Conservation (phyloP, 2,797 vertebrate species). For the Phalanger gymnotis region DNA sequence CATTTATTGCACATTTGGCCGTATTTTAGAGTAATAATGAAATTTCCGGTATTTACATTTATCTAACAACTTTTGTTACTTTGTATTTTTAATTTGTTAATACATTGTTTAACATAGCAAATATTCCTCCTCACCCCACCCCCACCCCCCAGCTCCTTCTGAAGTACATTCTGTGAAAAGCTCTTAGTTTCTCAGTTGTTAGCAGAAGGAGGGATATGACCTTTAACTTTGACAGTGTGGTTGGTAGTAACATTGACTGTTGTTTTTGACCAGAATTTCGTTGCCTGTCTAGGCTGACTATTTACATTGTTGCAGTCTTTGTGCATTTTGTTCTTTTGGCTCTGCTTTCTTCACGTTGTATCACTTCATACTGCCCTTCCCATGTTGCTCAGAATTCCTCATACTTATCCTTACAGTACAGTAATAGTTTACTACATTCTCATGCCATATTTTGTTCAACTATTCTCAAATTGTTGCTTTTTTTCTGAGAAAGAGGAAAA, state of each 20-base stretch:
- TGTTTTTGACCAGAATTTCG: background rate
- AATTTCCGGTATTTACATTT: conserved; percentile 3
- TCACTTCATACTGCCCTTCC: background rate
- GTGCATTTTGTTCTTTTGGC: background rate
- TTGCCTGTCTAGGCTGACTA: background rate
- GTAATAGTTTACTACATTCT: background rate
- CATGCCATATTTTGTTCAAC: background rate
- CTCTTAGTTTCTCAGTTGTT: background rate
- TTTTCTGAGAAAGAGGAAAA: background rate
- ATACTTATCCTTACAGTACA: background rate
- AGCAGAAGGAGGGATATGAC: background rate
- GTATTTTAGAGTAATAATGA: conserved; percentile 23
- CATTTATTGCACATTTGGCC: conserved; percentile 5
- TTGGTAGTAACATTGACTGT: background rate
- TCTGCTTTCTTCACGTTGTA: background rate
- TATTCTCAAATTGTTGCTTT: background rate
- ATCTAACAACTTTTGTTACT: background rate
- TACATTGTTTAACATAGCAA: background rate
- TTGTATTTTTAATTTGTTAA: background rate
- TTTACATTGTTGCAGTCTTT: background rate
- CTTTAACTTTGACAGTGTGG: background rate
- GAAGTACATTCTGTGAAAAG: background rate
- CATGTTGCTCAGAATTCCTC: background rate
- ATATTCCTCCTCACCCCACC: background rate
- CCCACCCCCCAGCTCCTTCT: background rate